These are phyloP conservation scores for Leucoma salicis DNA, from an alignment of 2,888 invertebrate genomes.

Conservation along the genomic window DNA sequence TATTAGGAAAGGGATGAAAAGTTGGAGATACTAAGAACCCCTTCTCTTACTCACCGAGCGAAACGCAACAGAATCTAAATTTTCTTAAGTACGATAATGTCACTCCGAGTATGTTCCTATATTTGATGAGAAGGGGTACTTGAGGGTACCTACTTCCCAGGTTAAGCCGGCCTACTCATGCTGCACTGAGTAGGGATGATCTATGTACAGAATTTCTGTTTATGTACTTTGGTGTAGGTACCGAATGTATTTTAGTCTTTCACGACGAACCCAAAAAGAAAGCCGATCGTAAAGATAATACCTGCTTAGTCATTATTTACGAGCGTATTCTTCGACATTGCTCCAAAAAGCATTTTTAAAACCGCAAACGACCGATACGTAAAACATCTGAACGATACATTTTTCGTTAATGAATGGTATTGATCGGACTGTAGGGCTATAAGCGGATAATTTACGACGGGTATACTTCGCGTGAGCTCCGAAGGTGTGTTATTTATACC, in stretches of 20 bases:
- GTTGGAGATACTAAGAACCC: no score
- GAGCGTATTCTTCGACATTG: slow-evolving; percentile 33
- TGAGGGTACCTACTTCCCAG: no score
- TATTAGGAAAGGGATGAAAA: no score
- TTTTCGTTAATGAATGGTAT: slow-evolving; percentile 78
- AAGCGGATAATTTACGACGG: slow-evolving; percentile 75
- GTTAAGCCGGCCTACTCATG: no score
- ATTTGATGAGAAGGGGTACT: no score
- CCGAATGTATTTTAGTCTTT: neutral
- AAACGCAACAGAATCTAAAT: no score
- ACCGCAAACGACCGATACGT: slow-evolving; percentile 54
- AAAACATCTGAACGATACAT: slow-evolving; percentile 62
- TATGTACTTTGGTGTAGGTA: no score
- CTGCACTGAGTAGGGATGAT: no score
- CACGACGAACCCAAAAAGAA: slow-evolving; percentile 16
- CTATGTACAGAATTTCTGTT: no score
- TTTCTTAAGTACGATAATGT: no score
- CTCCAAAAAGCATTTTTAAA: slow-evolving; percentile 46
- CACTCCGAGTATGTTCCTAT: no score
- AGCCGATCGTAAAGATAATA: slow-evolving; percentile 34
- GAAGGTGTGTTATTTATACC: slow-evolving; percentile 81
- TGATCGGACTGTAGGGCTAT: slow-evolving; percentile 66
- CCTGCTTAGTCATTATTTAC: slow-evolving; percentile 45
- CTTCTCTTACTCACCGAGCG: no score
- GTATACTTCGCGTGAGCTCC: slow-evolving; percentile 67